A percentile compares a stretch with the other conserved stretches of the same genome.
These are phyloP conservation scores for Ernsta delagoae DNA, from an alignment of 2,888 invertebrate genomes.

Conservation along the genomic window DNA sequence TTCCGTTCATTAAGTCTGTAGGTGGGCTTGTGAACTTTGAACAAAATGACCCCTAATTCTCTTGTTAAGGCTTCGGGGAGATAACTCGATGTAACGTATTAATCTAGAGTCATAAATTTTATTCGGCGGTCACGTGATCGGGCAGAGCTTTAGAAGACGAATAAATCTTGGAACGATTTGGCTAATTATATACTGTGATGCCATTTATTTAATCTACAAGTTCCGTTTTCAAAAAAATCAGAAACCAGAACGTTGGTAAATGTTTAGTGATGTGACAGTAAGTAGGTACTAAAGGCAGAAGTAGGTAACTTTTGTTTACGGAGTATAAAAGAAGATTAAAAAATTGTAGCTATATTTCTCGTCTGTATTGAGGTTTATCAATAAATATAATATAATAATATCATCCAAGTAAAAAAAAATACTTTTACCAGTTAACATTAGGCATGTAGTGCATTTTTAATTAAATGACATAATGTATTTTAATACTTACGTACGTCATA, in stretches of 20 bases:
- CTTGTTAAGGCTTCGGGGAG: conserved; percentile 70
- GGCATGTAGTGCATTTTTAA: too few species aligned
- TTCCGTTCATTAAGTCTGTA: conserved; percentile 71
- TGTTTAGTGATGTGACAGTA: neutral
- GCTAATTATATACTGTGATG: conserved; percentile 38
- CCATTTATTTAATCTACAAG: conserved; percentile 6
- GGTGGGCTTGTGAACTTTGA: conserved; percentile 72
- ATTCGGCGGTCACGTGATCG: conserved; percentile 44
- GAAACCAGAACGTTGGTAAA: too few species aligned
- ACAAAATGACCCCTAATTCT: conserved; percentile 78
- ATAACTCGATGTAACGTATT: conserved; percentile 68
- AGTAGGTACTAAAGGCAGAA: neutral
- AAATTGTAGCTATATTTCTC: too few species aligned
- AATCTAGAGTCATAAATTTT: conserved; percentile 70
- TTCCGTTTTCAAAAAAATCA: conserved; percentile 46
- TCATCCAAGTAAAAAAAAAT: too few species aligned
- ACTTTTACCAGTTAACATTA: too few species aligned
- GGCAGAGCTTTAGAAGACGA: conserved; percentile 48
- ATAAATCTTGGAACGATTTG: conserved; percentile 51
- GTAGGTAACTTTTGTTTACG: too few species aligned
- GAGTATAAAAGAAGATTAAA: too few species aligned
- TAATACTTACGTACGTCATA: too few species aligned
- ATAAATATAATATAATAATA: too few species aligned
- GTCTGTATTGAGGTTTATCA: too few species aligned
- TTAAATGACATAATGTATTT: too few species aligned